These are phyloP conservation scores for Bradypus variegatus DNA, from an alignment of 2,797 vertebrate species.

Conservation along the genomic window DNA sequence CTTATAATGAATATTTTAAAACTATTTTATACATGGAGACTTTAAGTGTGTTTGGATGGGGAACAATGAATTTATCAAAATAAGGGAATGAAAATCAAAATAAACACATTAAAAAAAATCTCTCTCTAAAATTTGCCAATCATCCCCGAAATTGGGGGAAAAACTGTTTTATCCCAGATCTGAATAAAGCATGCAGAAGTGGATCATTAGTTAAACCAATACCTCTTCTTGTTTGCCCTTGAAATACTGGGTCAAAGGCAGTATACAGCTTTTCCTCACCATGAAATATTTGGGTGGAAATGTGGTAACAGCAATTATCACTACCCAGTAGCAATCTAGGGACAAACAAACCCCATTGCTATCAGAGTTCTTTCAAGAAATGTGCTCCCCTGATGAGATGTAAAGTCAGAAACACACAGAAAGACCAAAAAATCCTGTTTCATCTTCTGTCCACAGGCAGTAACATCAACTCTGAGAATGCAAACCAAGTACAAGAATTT, in stretches of 20 bases:
- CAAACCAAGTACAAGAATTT: not conserved
- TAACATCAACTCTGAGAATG: not conserved
- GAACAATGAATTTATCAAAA: conserved; percentile 30
- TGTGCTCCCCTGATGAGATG: not conserved
- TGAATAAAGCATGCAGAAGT: not conserved
- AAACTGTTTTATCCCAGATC: not conserved
- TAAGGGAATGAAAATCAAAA: conserved; percentile 38
- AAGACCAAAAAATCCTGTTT: not conserved
- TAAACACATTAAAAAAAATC: conserved; percentile 10
- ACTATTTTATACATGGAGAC: conserved; percentile 7
- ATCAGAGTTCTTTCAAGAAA: conserved; percentile 9
- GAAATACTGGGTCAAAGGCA: not conserved
- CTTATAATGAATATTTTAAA: not conserved
- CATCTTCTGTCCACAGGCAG: not conserved
- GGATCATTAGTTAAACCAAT: not conserved
- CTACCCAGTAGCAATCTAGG: not conserved
- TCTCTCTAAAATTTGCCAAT: not conserved
- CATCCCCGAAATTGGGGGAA: not conserved
- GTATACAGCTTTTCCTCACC: not conserved
- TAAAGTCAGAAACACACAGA: not conserved
- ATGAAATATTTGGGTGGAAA: not conserved
- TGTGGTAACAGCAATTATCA: not conserved
- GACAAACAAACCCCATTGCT: not conserved
- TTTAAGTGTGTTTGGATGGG: conserved; percentile 30
- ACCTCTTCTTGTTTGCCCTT: not conserved